Conservation (phyloP, 2,888 invertebrate genomes). For the Dryomyza anilis region DNA sequence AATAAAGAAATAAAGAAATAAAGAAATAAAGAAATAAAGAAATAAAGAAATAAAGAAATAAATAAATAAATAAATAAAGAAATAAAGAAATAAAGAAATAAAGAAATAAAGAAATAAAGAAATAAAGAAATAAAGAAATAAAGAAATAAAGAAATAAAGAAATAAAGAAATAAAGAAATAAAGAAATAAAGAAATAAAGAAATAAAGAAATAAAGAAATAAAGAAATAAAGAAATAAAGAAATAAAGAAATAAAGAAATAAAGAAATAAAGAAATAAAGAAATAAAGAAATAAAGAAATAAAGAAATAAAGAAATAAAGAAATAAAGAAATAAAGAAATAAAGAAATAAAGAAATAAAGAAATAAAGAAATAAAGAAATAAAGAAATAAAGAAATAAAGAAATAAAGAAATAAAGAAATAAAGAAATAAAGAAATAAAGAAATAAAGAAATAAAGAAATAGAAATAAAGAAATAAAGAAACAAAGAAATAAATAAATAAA, state of each 20-base stretch:
- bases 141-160: slow-evolving; percentile 28
- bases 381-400: slow-evolving; percentile 28
- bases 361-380: slow-evolving; percentile 14
- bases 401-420: slow-evolving; percentile 24
- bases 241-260: no score
- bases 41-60: background rate
- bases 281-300: background rate
- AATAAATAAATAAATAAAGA: background rate
- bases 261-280: no score
- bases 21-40: no score
- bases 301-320: background rate
- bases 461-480: no score
- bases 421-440: background rate
- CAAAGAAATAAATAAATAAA: no score
- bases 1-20: no score
- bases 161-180: slow-evolving; percentile 24
- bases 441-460: no score
- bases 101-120: slow-evolving; percentile 2
- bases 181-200: background rate
- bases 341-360: slow-evolving; percentile 2
- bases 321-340: slow-evolving; percentile 6
- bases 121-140: slow-evolving; percentile 14
- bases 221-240: no score
- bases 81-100: slow-evolving; percentile 6
- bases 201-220: no score